phyloP scores from a whole-genome alignment of 37 sponge, comb jelly and placozoan genomes.

The Diacarnus erythraeanus region DNA sequence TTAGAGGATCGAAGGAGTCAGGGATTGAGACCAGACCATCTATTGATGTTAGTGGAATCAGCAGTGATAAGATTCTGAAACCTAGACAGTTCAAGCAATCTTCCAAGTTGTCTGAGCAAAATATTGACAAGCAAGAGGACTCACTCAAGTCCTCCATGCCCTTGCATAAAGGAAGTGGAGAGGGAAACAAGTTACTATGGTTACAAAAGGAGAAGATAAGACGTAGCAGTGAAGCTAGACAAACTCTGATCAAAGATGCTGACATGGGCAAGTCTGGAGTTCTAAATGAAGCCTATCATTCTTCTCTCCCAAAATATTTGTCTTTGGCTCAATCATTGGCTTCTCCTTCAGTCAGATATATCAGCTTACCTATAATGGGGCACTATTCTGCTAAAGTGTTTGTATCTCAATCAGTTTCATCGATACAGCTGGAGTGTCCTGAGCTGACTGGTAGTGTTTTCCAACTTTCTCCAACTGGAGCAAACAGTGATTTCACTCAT shows the following conservation, averaged over 20 bases:
- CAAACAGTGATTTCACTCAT: constrained; percentile 13
- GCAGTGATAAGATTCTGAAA: not conserved
- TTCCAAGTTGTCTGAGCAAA: not conserved
- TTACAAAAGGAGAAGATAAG: constrained; percentile 8
- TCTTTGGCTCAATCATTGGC: not conserved
- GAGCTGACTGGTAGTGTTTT: constrained; percentile 26
- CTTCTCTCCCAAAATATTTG: constrained; percentile 12
- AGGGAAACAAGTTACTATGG: not conserved
- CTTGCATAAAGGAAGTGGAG: not conserved
- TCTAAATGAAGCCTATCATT: constrained; percentile 7
- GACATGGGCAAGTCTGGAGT: constrained; percentile 11
- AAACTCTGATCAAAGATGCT: constrained; percentile 19
- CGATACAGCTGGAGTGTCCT: not conserved
- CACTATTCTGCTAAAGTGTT: constrained; percentile 19
- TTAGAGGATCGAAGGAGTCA: not conserved
- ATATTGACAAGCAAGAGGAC: not conserved
- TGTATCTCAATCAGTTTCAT: constrained; percentile 1
- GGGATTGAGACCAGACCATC: not conserved
- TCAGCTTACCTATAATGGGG: constrained; percentile 15
- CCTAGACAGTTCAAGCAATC: not conserved
- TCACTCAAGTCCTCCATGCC: not conserved
- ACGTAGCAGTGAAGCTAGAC: constrained; percentile 7
- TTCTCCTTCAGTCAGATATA: constrained; percentile 12
- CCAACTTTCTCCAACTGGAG: not conserved
- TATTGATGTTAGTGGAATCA: not conserved